A percentile compares a stretch with the other conserved stretches of the same genome.
Conservation (phyloP, 2,113 vertebrate genomes). For the Nicator chloris region DNA sequence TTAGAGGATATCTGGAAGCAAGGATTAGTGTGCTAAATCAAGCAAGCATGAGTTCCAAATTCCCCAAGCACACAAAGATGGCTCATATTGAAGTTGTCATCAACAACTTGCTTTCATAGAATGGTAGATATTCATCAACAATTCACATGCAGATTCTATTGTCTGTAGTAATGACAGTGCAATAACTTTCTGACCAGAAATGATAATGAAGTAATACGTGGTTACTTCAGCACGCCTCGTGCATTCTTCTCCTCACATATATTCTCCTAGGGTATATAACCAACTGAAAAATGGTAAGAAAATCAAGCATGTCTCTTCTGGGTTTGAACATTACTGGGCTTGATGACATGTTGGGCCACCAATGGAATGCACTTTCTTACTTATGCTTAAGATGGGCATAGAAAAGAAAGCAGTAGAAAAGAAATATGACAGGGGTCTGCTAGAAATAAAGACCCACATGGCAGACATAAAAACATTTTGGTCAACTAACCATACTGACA, state of each 20-base stretch:
- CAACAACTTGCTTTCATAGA: neutral
- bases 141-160: neutral
- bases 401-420: neutral
- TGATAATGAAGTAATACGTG: neutral
- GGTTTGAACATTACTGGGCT: neutral
- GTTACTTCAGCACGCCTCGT: neutral
- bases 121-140: neutral
- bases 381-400: neutral
- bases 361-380: neutral
- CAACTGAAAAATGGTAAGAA: neutral
- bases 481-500: neutral
- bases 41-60: neutral
- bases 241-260: neutral
- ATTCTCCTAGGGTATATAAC: neutral
- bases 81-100: neutral
- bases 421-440: neutral
- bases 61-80: neutral
- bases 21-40: neutral
- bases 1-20: neutral
- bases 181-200: neutral
- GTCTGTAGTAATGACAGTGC: neutral
- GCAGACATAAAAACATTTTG: neutral
- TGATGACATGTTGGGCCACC: neutral
- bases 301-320: neutral
- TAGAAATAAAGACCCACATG: neutral